Evolutionary conservation across 2,113 vertebrate species (phyloP).

Genomic region (Prionailurus bengalensis): DNA sequence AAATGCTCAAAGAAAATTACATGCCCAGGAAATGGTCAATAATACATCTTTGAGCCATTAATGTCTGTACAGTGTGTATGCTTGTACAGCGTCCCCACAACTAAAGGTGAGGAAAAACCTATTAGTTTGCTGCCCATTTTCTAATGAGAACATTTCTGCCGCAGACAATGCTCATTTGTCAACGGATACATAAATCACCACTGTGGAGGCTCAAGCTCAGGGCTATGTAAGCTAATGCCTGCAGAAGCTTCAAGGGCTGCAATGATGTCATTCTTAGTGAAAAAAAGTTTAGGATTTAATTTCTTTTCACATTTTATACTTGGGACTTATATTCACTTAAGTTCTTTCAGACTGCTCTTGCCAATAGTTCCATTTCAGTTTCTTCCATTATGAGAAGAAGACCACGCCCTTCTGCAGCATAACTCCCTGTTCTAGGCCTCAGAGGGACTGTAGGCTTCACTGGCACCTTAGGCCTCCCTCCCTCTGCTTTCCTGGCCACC

Average conservation of each 20-base stretch:
- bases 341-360: conserved; percentile 61
- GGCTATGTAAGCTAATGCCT: not conserved
- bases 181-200: not conserved
- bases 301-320: conserved; percentile 68
- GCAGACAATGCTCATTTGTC: conserved; percentile 61
- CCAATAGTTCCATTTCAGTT: conserved; percentile 42
- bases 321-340: conserved; percentile 24
- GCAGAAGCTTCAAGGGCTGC: not conserved
- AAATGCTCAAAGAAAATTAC: conserved; percentile 46
- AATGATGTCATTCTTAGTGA: not conserved
- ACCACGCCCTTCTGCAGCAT: not conserved
- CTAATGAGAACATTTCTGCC: conserved; percentile 57
- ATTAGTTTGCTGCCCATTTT: conserved; percentile 39
- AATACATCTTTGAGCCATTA: not conserved
- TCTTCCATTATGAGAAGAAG: not conserved
- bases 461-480: not conserved
- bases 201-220: not conserved
- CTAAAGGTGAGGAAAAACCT: not conserved
- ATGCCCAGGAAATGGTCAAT: conserved; percentile 49
- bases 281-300: conserved; percentile 51
- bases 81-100: conserved; percentile 8
- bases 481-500: not conserved
- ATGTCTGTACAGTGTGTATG: not conserved
- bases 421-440: not conserved
- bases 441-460: not conserved